phyloP scores from a whole-genome alignment of 2,888 invertebrate genomes.

The Microchrysa polita region DNA sequence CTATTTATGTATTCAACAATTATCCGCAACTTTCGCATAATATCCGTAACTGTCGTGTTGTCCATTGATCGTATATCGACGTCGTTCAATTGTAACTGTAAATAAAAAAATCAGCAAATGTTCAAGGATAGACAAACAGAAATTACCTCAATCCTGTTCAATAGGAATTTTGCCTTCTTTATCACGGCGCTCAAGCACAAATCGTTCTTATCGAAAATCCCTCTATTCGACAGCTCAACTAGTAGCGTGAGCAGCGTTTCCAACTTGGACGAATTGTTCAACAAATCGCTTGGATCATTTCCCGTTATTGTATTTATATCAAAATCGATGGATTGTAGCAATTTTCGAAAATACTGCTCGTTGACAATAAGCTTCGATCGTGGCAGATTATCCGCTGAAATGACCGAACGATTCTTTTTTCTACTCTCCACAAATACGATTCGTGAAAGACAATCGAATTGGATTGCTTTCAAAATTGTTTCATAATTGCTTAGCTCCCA shows the following conservation, averaged over 20 bases:
- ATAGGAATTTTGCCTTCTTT: slow-evolving; percentile 17
- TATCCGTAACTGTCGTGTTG: background rate
- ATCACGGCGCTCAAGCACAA: slow-evolving; percentile 16
- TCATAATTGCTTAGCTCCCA: background rate
- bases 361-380: slow-evolving; percentile 21
- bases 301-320: slow-evolving; percentile 14
- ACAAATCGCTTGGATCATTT: slow-evolving; percentile 11
- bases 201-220: slow-evolving; percentile 23
- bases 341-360: slow-evolving; percentile 13
- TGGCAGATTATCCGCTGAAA: background rate
- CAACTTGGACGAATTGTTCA: slow-evolving; percentile 23
- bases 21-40: background rate
- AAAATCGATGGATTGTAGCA: slow-evolving; percentile 30
- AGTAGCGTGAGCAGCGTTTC: slow-evolving; percentile 18
- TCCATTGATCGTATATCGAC: background rate
- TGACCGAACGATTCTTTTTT: background rate
- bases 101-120: too few relatives aligned
- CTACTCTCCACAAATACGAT: slow-evolving; percentile 24
- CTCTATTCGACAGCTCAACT: background rate
- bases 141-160: slow-evolving; percentile 30
- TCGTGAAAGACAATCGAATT: slow-evolving; percentile 2
- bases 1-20: slow-evolving; percentile 4
- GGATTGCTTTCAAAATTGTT: background rate
- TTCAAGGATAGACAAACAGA: too few relatives aligned
- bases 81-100: slow-evolving; percentile 18